These are phyloP conservation scores for Macrotrachela quadricornifera DNA, from an alignment of 1,140 invertebrate species.

Conservation along the genomic window DNA sequence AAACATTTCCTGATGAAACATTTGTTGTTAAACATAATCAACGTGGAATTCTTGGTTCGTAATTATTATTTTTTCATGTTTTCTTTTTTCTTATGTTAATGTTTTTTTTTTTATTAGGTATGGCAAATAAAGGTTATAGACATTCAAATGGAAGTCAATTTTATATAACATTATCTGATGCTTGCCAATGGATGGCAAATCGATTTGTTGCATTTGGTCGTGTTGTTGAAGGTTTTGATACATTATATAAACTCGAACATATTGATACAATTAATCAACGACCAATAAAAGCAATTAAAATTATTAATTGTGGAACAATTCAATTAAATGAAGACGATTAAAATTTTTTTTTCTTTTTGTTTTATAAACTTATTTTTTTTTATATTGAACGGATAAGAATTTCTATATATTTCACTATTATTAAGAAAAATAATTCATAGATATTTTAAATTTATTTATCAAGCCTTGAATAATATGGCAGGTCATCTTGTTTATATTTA, in stretches of 20 bases:
- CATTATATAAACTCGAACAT: constrained; percentile 22
- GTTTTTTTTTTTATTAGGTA: constrained; percentile 15
- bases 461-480: too few species aligned
- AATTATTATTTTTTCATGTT: too few species aligned
- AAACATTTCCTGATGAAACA: constrained; percentile 25
- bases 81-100: too few species aligned
- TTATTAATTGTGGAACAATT: constrained; percentile 22
- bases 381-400: too few species aligned
- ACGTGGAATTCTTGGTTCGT: constrained; percentile 16
- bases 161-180: constrained; percentile 24
- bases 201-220: constrained; percentile 32
- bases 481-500: too few species aligned
- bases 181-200: constrained; percentile 26
- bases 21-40: constrained; percentile 23
- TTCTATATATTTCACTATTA: too few species aligned
- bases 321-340: not conserved
- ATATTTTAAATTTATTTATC: too few species aligned
- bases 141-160: constrained; percentile 30
- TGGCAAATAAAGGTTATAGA: constrained; percentile 26
- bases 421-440: too few species aligned
- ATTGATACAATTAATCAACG: constrained; percentile 27
- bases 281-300: constrained; percentile 30
- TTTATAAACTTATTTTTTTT: too few species aligned
- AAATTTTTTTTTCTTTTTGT: too few species aligned
- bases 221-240: constrained; percentile 28